Percentiles rank a stretch among this genome's conserved stretches.
Conservation (phyloP, 2,888 invertebrate species). For the Hermaeophaga mercurialis region DNA sequence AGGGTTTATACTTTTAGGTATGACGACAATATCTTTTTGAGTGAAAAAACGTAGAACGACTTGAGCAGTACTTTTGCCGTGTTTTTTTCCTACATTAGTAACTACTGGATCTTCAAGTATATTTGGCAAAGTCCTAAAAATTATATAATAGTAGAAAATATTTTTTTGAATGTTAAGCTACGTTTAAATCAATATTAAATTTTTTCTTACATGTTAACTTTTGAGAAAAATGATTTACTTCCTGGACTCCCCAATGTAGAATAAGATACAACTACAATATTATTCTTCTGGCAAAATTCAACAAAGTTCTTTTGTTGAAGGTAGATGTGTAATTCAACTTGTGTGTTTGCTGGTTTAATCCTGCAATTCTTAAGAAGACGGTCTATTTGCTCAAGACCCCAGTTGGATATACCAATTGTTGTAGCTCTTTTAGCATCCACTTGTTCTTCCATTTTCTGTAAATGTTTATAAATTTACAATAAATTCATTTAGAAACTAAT, state of each 20-base stretch:
- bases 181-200: too few species aligned
- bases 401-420: constrained; percentile 76
- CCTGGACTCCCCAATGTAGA: constrained; percentile 59
- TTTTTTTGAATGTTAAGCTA: too few species aligned
- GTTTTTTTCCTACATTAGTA: constrained; percentile 61
- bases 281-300: constrained; percentile 33
- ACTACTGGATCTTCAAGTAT: constrained; percentile 65
- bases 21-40: constrained; percentile 72
- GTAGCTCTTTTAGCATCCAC: constrained; percentile 71
- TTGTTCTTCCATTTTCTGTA: constrained; percentile 63
- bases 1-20: constrained; percentile 81
- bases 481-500: neutral
- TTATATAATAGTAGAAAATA: too few species aligned
- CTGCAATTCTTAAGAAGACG: constrained; percentile 47
- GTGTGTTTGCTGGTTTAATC: constrained; percentile 65
- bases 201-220: too few species aligned
- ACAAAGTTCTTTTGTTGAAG: constrained; percentile 58
- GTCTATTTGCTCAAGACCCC: constrained; percentile 24
- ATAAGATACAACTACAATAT: constrained; percentile 46
- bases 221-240: constrained; percentile 56
- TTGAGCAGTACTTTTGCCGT: constrained; percentile 74
- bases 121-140: too few species aligned
- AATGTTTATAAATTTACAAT: neutral
- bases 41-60: constrained; percentile 71
- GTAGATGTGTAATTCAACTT: constrained; percentile 67